A percentile compares a stretch with the other conserved stretches of the same genome.
Evolutionary conservation across 2,888 invertebrate species (phyloP).

Genomic region (Amorpha juglandis): DNA sequence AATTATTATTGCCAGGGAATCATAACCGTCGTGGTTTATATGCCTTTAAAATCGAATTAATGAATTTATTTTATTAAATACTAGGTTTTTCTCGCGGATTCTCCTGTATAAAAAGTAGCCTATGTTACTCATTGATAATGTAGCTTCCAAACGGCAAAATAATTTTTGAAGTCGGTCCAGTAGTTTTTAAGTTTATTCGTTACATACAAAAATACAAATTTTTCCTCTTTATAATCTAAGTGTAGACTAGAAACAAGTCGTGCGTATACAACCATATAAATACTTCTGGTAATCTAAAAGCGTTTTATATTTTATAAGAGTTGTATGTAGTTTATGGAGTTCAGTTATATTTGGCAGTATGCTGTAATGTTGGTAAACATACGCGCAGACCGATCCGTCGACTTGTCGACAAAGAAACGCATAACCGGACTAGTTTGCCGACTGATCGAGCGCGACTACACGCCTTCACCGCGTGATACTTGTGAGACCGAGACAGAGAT

Average conservation of each 20-base stretch:
- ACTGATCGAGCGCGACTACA: slow-evolving; percentile 45
- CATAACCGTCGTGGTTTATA: not conserved
- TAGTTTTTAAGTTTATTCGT: too few species aligned
- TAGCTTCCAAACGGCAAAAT: too few species aligned
- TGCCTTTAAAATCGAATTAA: not conserved
- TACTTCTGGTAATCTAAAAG: not conserved
- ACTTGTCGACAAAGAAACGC: slow-evolving; percentile 23
- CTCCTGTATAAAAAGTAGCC: too few species aligned
- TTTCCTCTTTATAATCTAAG: too few species aligned
- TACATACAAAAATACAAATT: too few species aligned
- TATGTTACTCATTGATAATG: too few species aligned
- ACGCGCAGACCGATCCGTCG: slow-evolving; percentile 12
- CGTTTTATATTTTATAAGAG: slow-evolving; percentile 1
- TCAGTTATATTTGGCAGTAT: slow-evolving; percentile 26
- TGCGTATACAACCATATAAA: not conserved
- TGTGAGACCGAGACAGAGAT: slow-evolving; percentile 39
- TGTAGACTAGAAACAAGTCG: slow-evolving; percentile 10
- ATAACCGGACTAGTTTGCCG: slow-evolving; percentile 34
- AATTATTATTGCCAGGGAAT: not conserved
- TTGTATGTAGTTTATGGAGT: not conserved
- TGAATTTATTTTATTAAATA: too few species aligned
- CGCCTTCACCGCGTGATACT: slow-evolving; percentile 54
- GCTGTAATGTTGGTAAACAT: slow-evolving; percentile 27
- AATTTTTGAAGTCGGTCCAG: too few species aligned
- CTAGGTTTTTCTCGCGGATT: too few species aligned